These are phyloP conservation scores for Eurosta solidaginis DNA, from an alignment of 1,140 invertebrate species.

Conservation along the genomic window DNA sequence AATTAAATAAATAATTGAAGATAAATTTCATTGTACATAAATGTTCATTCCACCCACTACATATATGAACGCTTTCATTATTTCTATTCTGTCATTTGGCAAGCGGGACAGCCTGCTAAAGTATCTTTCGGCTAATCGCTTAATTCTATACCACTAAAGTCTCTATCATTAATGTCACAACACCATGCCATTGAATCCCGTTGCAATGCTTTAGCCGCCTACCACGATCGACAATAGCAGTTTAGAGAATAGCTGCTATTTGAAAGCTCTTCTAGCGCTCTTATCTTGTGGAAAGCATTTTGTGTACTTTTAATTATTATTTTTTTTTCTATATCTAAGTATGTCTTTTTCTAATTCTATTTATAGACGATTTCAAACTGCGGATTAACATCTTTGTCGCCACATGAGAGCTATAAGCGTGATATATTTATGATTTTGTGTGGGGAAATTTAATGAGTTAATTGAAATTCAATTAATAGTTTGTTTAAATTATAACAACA, in stretches of 20 bases:
- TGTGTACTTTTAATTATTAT: constrained; percentile 19
- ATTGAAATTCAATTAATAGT: constrained; percentile 3
- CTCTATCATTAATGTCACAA: not conserved
- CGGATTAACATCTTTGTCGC: not conserved
- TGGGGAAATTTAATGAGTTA: not conserved
- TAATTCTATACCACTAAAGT: not conserved
- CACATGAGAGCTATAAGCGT: not conserved
- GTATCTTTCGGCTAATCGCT: constrained; percentile 17
- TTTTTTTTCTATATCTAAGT: too few relatives aligned
- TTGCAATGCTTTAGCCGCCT: not conserved
- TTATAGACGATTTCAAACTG: not conserved
- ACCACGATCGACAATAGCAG: not conserved
- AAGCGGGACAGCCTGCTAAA: not conserved
- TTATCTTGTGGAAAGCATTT: not conserved
- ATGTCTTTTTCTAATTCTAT: not conserved
- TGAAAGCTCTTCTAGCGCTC: not conserved
- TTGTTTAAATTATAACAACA: not conserved
- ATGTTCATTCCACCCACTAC: too few relatives aligned
- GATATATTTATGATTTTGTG: not conserved
- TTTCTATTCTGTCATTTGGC: not conserved
- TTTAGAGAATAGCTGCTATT: not conserved
- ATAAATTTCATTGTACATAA: too few relatives aligned
- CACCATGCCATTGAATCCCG: not conserved
- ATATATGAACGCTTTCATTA: too few relatives aligned
- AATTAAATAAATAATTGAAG: too few relatives aligned